Percentiles rank a stretch among this genome's conserved stretches.
phyloP scores from a whole-genome alignment of 2,888 invertebrate genomes.

The Sussaba pulchella region DNA sequence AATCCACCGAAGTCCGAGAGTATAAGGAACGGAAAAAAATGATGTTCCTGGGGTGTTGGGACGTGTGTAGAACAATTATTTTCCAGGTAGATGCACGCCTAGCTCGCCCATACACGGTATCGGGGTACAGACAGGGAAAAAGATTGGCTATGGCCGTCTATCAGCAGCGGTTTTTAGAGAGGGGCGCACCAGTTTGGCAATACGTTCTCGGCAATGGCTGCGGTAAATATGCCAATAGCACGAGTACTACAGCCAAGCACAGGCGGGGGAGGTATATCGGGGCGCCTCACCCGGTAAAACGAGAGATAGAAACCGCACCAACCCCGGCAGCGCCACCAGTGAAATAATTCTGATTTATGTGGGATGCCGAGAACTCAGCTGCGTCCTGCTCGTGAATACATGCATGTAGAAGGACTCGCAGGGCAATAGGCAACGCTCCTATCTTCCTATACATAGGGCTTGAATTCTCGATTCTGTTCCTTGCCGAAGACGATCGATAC shows the following conservation, averaged over 20 bases:
- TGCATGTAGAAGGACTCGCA: slow-evolving; percentile 46
- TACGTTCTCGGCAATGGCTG: slow-evolving; percentile 70
- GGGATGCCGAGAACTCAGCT: slow-evolving; percentile 65
- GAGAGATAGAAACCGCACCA: slow-evolving; percentile 64
- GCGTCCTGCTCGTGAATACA: slow-evolving; percentile 60
- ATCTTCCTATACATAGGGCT: slow-evolving; percentile 27
- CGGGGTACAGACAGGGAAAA: slow-evolving; percentile 22
- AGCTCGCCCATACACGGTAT: slow-evolving; percentile 31
- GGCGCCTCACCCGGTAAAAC: slow-evolving; percentile 66
- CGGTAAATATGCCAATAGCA: slow-evolving; percentile 72
- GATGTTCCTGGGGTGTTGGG: slow-evolving; percentile 9
- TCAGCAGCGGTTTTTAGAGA: slow-evolving; percentile 59
- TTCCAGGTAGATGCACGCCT: slow-evolving; percentile 54
- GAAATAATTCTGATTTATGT: slow-evolving; percentile 73
- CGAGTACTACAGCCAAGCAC: slow-evolving; percentile 50
- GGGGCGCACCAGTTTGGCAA: slow-evolving; percentile 68
- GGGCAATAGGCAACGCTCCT: slow-evolving; percentile 19
- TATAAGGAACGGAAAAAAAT: slow-evolving; percentile 5
- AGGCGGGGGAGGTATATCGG: slow-evolving; percentile 47
- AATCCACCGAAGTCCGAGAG: neutral
- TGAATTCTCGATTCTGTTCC: slow-evolving; percentile 63
- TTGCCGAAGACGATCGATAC: slow-evolving; percentile 53
- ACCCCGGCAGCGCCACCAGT: slow-evolving; percentile 50
- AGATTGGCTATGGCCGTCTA: slow-evolving; percentile 56
- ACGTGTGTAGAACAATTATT: slow-evolving; percentile 63